A percentile compares a stretch with the other conserved stretches of the same genome.
These are phyloP conservation scores for Martes martes DNA, from an alignment of 2,113 vertebrate species.

Conservation along the genomic window DNA sequence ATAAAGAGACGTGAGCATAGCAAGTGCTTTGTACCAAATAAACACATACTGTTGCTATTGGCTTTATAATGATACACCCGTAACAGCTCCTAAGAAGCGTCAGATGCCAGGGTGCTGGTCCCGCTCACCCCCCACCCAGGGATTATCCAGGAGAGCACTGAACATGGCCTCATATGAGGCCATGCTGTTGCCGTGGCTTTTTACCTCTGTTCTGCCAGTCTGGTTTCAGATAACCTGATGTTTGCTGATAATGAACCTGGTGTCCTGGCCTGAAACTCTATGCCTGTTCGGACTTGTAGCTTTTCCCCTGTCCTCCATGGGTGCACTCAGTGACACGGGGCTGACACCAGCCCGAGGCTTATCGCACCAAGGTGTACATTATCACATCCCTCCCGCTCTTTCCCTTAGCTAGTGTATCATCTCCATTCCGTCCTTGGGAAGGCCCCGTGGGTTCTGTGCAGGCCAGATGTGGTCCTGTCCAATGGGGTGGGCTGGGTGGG, in stretches of 20 bases:
- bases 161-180: neutral
- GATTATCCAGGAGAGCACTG: neutral
- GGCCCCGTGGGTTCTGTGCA: neutral
- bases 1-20: neutral
- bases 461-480: neutral
- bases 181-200: neutral
- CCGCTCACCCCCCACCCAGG: neutral
- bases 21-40: neutral
- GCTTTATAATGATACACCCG: neutral
- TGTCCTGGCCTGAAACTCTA: slow-evolving; percentile 54
- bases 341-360: slow-evolving; percentile 38
- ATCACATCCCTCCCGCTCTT: neutral
- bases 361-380: neutral
- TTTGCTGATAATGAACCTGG: slow-evolving; percentile 33
- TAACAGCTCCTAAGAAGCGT: neutral
- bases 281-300: slow-evolving; percentile 34
- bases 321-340: neutral
- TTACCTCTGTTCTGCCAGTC: neutral
- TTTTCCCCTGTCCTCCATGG: neutral
- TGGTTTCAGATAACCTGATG: slow-evolving; percentile 51
- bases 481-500: neutral
- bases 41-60: rapidly evolving
- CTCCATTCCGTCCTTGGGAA: neutral
- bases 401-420: neutral
- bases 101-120: neutral